Evolutionary conservation across 2,888 invertebrate genomes (phyloP).

Genomic region (Bimastos eiseni): DNA sequence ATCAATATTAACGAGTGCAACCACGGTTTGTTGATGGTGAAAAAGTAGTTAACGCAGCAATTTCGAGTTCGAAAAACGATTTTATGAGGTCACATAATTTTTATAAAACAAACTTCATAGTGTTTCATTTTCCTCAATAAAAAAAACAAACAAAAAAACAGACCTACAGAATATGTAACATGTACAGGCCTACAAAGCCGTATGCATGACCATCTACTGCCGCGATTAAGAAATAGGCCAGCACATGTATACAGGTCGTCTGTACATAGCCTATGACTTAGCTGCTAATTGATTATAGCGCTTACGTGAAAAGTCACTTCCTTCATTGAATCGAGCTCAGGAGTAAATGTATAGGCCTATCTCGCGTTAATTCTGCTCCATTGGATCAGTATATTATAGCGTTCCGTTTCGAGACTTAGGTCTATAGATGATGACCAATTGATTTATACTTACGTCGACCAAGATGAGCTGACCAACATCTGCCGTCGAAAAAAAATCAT

Average conservation of each 20-base stretch:
- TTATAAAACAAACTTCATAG: no score
- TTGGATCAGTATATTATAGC: neutral
- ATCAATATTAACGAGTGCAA: no score
- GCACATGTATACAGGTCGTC: neutral
- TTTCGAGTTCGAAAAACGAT: no score
- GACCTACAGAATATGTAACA: no score
- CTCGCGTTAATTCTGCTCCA: neutral
- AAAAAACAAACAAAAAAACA: no score
- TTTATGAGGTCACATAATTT: no score
- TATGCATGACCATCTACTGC: neutral
- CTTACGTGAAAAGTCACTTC: neutral
- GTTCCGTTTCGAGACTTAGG: neutral
- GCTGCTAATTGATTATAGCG: neutral
- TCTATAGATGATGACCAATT: neutral
- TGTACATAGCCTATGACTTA: no score
- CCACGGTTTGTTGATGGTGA: no score
- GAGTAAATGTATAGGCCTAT: neutral
- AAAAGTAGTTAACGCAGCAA: no score
- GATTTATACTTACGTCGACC: neutral
- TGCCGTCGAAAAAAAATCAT: neutral
- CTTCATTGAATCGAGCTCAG: neutral
- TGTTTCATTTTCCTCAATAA: no score
- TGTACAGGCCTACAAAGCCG: no score
- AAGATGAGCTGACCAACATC: neutral
- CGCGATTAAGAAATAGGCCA: neutral